These are phyloP conservation scores for Seriola quinqueradiata DNA, from an alignment of 2,113 vertebrate species.

Conservation along the genomic window DNA sequence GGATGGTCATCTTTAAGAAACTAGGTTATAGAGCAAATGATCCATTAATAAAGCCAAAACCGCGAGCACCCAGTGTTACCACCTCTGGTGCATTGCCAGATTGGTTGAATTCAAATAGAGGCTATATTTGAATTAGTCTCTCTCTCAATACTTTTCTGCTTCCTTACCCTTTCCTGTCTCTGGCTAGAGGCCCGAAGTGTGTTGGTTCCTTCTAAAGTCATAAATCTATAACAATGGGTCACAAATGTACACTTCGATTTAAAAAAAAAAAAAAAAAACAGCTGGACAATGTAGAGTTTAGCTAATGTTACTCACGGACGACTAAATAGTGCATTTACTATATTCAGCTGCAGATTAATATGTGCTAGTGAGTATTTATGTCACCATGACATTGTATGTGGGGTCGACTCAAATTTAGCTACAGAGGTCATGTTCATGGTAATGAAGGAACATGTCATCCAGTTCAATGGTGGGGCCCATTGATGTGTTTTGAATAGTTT, in stretches of 20 bases:
- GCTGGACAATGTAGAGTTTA: background rate
- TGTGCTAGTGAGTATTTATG: background rate
- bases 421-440: background rate
- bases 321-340: background rate
- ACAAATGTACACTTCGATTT: background rate
- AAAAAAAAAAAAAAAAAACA: background rate
- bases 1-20: too few species aligned
- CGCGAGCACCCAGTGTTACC: too few species aligned
- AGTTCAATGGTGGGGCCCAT: background rate
- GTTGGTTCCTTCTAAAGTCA: background rate
- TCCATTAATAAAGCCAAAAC: too few species aligned
- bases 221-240: background rate
- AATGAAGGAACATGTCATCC: background rate
- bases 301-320: background rate
- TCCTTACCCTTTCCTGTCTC: background rate
- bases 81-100: too few species aligned
- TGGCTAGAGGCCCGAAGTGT: background rate
- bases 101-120: too few species aligned
- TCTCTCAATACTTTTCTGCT: background rate
- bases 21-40: too few species aligned
- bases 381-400: background rate
- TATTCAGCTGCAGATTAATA: background rate
- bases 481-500: constrained; percentile 5
- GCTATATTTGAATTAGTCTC: too few species aligned
- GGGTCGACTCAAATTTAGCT: background rate